Conservation (phyloP, 1,140 invertebrate genomes). For the Anadara kagoshimensis region DNA sequence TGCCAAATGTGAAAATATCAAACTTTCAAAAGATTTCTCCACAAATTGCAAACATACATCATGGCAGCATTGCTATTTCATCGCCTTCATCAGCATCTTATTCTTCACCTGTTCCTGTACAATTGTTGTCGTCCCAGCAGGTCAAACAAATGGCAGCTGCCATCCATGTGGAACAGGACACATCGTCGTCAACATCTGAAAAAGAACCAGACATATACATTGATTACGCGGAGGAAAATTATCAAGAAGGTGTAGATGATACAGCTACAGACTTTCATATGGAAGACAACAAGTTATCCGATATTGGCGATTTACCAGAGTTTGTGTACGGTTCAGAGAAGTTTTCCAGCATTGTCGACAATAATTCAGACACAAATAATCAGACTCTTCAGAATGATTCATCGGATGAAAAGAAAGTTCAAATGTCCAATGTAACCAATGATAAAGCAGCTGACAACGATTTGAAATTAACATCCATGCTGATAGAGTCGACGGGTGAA, state of each 20-base stretch:
- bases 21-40: too few relatives aligned
- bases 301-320: not conserved
- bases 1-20: too few relatives aligned
- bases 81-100: too few relatives aligned
- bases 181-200: not conserved
- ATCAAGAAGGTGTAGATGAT: constrained; percentile 4
- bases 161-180: not conserved
- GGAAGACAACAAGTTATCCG: not conserved
- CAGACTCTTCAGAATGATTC: not conserved
- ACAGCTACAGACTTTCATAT: not conserved
- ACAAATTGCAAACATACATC: too few relatives aligned
- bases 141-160: constrained; percentile 17
- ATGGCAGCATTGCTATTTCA: too few relatives aligned
- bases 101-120: constrained; percentile 15
- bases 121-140: constrained; percentile 18
- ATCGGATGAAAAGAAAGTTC: not conserved
- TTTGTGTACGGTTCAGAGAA: not conserved
- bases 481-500: too few relatives aligned
- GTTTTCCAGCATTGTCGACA: not conserved
- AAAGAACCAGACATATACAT: constrained; percentile 21
- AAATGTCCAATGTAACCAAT: not conserved
- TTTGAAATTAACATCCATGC: too few relatives aligned
- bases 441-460: not conserved
- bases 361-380: not conserved
- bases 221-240: constrained; percentile 64